Base-by-base conservation (phyloP, 92 coral and sea anemone genomes). In the Paragorgia papillata region DNA sequence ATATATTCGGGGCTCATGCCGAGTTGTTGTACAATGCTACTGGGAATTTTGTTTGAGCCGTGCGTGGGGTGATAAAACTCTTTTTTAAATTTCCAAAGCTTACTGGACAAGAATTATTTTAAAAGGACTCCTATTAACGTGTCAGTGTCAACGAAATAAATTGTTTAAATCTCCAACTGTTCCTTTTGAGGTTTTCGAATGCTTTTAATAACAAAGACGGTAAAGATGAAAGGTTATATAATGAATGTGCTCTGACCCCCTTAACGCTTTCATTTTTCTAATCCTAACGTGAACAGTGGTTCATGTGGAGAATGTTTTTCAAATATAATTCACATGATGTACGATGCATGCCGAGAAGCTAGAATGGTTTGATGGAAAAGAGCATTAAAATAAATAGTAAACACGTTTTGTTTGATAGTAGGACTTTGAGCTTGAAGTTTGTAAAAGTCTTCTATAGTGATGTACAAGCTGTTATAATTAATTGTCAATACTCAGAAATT, bases 131-230 rank as follows among this genome's bases (percentile, higher is more conserved):
- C 31, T 56, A 56, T 31, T 56, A 56, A 22, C 30, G 30, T 56
- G 14, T 15, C 22, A 56, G 2, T 13, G 62, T 56, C 62, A 56
- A 22, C 7, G 30, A 19, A 17, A 56, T 56, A 22, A 28, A 31
- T 51, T 22, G 10, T 56, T 28, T 28, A 22, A 56, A 14, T 31
- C 14, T 56, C 62, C 62, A 29, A 56, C 62, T 56, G 62, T 28
- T 56, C 17, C 62, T 13, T 56, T 56, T 28, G 62, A 6, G 22
- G 30, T 31, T 14, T 56, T 56, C 62, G 17, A 22, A 28, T 56
- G 30, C 29, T 56, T 56, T 56, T 56, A 56, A 56, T 56, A 56
- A 56, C 33, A 56, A 6, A 14, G 15, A 31, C 62, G 62, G 62
- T 17, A 28, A 46, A 56, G 29, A 56, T 56, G 62, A 56, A 56